Conservation (phyloP, 2,888 invertebrate species). For the Cephalotes varians region DNA sequence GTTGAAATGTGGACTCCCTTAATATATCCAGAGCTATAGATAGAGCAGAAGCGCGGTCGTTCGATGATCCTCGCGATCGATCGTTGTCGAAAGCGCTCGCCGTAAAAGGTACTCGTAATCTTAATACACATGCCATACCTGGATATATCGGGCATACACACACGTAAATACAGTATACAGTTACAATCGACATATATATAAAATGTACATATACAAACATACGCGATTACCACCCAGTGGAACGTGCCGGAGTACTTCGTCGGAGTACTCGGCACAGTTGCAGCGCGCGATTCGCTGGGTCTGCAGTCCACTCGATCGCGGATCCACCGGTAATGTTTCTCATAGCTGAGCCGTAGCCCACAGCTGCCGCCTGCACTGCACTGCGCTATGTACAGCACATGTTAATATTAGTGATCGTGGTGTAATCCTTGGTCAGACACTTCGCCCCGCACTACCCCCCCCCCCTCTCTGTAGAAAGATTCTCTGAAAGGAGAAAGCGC, state of each 20-base stretch:
- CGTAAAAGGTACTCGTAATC: constrained; percentile 62
- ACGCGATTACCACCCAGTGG: constrained; percentile 74
- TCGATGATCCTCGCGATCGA: constrained; percentile 16
- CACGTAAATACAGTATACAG: constrained; percentile 83
- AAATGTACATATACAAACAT: constrained; percentile 85
- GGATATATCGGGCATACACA: constrained; percentile 84
- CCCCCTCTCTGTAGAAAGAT: not conserved
- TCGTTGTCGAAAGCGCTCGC: constrained; percentile 13
- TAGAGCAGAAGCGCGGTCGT: constrained; percentile 14
- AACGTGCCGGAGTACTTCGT: constrained; percentile 65
- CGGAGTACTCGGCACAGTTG: constrained; percentile 69
- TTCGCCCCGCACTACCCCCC: not conserved
- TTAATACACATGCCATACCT: constrained; percentile 76
- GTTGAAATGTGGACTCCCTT: constrained; percentile 41
- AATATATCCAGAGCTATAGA: not conserved
- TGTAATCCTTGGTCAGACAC: constrained; percentile 78
- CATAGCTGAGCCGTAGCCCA: constrained; percentile 85
- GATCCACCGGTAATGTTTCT: constrained; percentile 78
- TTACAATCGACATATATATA: constrained; percentile 80
- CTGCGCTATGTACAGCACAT: constrained; percentile 85
- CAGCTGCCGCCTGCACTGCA: constrained; percentile 85
- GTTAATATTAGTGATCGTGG: constrained; percentile 80
- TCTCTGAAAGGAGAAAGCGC: not conserved
- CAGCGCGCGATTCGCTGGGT: constrained; percentile 74
- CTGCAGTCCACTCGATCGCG: constrained; percentile 80